phyloP scores from a whole-genome alignment of 2,113 vertebrate genomes.

The Calidris pygmaea region DNA sequence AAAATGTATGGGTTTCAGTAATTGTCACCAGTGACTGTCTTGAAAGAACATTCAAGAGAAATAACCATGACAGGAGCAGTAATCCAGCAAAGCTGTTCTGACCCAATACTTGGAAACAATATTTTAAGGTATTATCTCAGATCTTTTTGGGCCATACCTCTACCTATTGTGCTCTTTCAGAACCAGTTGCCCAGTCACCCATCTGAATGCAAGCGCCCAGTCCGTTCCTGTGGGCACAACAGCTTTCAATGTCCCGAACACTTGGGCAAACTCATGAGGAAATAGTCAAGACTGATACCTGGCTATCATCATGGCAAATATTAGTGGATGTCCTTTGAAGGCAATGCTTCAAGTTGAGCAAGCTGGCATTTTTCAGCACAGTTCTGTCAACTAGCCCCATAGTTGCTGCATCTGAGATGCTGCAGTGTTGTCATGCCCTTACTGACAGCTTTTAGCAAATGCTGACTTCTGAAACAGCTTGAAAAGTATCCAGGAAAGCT shows the following conservation, averaged over 20 bases:
- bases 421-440: neutral
- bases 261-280: neutral
- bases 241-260: neutral
- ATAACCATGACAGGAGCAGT: neutral
- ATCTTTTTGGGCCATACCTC: neutral
- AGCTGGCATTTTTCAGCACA: neutral
- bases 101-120: neutral
- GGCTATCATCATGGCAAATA: neutral
- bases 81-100: neutral
- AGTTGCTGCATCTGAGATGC: neutral
- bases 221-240: neutral
- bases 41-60: neutral
- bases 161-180: neutral
- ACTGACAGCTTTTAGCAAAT: slow-evolving; percentile 18
- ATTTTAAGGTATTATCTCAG: neutral
- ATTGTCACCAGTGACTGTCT: neutral
- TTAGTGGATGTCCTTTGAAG: neutral
- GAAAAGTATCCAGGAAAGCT: neutral
- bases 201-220: neutral
- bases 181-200: neutral
- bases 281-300: neutral
- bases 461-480: neutral
- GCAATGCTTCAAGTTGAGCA: neutral
- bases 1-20: neutral
- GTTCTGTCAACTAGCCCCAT: neutral